A percentile compares a stretch with the other conserved stretches of the same genome.
phyloP scores from a whole-genome alignment of 2,797 vertebrate genomes.

The Morus bassanus region DNA sequence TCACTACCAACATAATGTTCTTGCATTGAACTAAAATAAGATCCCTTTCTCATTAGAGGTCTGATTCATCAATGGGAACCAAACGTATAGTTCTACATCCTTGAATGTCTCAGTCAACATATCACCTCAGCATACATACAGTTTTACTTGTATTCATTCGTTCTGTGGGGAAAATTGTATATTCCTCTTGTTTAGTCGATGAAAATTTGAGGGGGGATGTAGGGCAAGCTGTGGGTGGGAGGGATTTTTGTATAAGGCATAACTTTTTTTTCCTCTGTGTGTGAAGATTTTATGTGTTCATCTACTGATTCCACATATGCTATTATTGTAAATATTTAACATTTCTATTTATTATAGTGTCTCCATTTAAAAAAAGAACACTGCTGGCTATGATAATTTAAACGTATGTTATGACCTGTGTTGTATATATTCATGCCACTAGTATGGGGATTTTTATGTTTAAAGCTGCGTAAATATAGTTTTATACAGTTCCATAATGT shows the following conservation, averaged over 20 bases:
- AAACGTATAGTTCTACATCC: slow-evolving; percentile 14
- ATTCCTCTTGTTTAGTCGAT: slow-evolving; percentile 51
- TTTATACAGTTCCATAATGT: slow-evolving; percentile 72
- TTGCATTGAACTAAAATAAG: slow-evolving; percentile 14
- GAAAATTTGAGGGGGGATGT: background rate
- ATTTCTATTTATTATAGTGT: slow-evolving; percentile 78
- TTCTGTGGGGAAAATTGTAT: slow-evolving; percentile 56
- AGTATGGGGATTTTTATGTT: slow-evolving; percentile 65
- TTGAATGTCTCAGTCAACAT: slow-evolving; percentile 61
- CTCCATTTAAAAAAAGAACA: slow-evolving; percentile 67
- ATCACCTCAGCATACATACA: slow-evolving; percentile 62
- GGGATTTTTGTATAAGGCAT: slow-evolving; percentile 52
- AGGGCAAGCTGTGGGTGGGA: background rate
- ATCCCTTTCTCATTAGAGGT: slow-evolving; percentile 35
- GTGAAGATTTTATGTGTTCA: slow-evolving; percentile 71
- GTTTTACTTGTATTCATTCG: slow-evolving; percentile 53
- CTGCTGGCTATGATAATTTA: slow-evolving; percentile 67
- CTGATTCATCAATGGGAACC: slow-evolving; percentile 58
- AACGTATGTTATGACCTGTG: slow-evolving; percentile 65
- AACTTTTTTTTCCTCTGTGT: slow-evolving; percentile 58
- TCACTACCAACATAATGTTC: background rate
- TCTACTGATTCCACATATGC: slow-evolving; percentile 74
- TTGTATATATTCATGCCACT: slow-evolving; percentile 74
- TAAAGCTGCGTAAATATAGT: slow-evolving; percentile 69
- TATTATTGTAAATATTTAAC: slow-evolving; percentile 80